Evolutionary conservation across 2,797 vertebrate genomes (phyloP), one percentile per base, ranked within the genome.

Genomic region (Cyclopterus lumpus): DNA sequence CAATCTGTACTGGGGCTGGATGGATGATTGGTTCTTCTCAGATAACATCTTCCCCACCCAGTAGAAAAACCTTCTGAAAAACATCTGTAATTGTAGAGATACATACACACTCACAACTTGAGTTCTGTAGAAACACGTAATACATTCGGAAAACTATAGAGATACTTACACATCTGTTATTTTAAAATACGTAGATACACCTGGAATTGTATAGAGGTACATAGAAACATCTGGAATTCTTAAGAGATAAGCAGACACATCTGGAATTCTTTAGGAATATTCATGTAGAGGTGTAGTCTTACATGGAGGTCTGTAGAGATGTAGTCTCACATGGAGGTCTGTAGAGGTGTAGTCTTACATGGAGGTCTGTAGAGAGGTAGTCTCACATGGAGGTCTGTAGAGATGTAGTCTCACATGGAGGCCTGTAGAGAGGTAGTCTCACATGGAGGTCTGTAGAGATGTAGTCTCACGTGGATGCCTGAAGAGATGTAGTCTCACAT

Each of bases 131-230:
- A 66, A 2, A 48, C 57, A 9, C 5, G 2, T 11, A 18, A 14
- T 11, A 16, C 30, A n/a, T 24, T 48, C 46, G 22, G 10, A 58
- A 2, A 36, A 63, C 1, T 51, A 12, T n/a, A 34, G 18, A 7
- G 5, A 58, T 57, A 22, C 3, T 24, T 11, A 40, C 0, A 6
- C 36, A 68, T 58, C 20, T 48, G 22, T 30, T 38, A 3, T 24
- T 0, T 40, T 26, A 2, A 32, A 0, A 60, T 6, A 0, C 1
- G 3, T 30, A 11, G 3, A 34, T 9, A 15, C 11, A 30, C 15
- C 14, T 62, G 24, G 10, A 44, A 3, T 24, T 36, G 6, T 26
- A 1, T 7, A 57, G 28, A 11, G 0, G 26, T 11, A 22, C 3
- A 4, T 6, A 22, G 3, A 34, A 5, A 24, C 10, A 59, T 44